phyloP scores from a whole-genome alignment of 2,113 vertebrate species.

The Thalassarche chlororhynchos region DNA sequence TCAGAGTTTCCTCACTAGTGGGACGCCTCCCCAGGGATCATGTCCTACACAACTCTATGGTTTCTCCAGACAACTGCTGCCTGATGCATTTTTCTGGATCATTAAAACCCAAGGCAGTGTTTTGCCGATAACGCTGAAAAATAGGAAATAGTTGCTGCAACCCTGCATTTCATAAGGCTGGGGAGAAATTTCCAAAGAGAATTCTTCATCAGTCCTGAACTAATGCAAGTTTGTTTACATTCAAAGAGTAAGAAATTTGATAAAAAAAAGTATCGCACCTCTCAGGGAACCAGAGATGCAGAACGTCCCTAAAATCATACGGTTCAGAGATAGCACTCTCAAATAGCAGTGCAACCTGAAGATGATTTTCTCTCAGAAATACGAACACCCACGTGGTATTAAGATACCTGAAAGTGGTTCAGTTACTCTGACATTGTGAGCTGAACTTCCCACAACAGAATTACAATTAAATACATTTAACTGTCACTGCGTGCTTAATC shows the following conservation, averaged over 20 bases:
- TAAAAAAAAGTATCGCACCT: background rate
- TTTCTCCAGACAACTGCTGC: background rate
- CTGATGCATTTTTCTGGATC: constrained; percentile 14
- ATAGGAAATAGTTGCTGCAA: background rate
- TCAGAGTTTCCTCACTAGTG: background rate
- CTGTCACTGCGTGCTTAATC: background rate
- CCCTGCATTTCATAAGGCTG: background rate
- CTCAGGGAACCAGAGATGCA: background rate
- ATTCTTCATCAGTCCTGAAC: background rate
- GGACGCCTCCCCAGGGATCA: background rate
- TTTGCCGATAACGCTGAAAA: background rate
- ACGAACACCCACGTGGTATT: fast-evolving
- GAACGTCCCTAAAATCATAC: background rate
- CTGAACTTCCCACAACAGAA: background rate
- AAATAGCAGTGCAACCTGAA: background rate
- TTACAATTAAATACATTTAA: background rate
- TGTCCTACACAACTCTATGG: background rate
- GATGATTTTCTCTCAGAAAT: background rate
- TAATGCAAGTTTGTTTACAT: background rate
- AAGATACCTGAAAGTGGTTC: background rate
- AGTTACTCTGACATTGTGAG: background rate
- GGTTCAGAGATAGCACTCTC: background rate
- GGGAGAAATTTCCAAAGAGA: background rate
- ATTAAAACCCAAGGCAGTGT: background rate
- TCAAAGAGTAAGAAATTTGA: background rate